A percentile compares a stretch with the other conserved stretches of the same genome.
phyloP scores from a whole-genome alignment of 2,113 vertebrate species.

The Rhynchomys soricoides region DNA sequence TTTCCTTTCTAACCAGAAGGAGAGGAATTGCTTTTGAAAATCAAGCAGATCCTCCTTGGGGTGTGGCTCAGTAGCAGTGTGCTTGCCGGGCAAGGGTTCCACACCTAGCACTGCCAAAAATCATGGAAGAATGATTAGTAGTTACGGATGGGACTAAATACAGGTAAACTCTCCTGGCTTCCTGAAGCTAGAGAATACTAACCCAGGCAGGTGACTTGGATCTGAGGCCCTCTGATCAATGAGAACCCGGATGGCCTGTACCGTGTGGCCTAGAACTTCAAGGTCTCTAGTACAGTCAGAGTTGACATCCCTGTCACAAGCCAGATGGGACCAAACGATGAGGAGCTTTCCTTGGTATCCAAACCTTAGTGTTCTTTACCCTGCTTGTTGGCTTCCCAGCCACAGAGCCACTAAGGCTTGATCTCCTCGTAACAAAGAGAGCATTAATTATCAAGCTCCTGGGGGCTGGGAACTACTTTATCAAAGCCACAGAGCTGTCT shows the following conservation, averaged over 20 bases:
- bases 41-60: not conserved
- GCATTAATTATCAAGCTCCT: slow-evolving; percentile 36
- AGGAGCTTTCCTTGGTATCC: not conserved
- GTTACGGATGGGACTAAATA: not conserved
- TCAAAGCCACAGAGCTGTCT: slow-evolving; percentile 34
- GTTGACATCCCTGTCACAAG: not conserved
- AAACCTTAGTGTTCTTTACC: not conserved
- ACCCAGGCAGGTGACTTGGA: not conserved
- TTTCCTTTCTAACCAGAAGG: not conserved
- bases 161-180: not conserved
- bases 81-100: not conserved
- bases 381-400: not conserved
- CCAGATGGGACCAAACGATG: not conserved
- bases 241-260: not conserved
- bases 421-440: not conserved
- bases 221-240: not conserved
- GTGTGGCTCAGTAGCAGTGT: not conserved
- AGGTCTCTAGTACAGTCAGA: not conserved
- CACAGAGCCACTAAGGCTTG: not conserved
- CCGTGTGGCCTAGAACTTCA: not conserved
- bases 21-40: not conserved
- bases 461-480: slow-evolving; percentile 18
- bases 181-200: not conserved
- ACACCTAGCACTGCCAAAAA: not conserved
- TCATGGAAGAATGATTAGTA: not conserved